Conservation (phyloP, 2,797 vertebrate genomes). For the Sebastiscus tertius region DNA sequence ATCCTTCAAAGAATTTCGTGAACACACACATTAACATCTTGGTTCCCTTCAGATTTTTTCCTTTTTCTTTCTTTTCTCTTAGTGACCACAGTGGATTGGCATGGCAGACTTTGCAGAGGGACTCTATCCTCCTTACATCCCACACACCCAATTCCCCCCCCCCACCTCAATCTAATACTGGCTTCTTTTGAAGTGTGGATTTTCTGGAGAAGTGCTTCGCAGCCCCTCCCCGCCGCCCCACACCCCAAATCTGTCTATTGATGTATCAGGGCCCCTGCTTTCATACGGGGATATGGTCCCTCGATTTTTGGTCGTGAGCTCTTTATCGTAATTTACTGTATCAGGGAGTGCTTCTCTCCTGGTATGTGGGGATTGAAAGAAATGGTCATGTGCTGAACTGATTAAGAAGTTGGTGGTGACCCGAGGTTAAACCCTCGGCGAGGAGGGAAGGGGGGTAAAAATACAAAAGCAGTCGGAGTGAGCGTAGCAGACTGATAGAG, state of each 20-base stretch:
- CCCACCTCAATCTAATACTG: constrained; percentile 52
- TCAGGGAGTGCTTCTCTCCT: constrained; percentile 79
- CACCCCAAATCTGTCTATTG: constrained; percentile 75
- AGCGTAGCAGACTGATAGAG: constrained; percentile 30
- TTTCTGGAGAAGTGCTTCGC: constrained; percentile 74
- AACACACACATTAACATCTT: constrained; percentile 58
- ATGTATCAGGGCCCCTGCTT: constrained; percentile 71
- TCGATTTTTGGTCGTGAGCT: constrained; percentile 72
- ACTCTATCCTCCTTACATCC: constrained; percentile 53
- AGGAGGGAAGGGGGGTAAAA: constrained; percentile 9
- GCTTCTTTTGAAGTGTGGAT: constrained; percentile 79
- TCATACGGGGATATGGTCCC: constrained; percentile 65
- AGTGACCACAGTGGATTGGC: constrained; percentile 68
- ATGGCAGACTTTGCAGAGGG: constrained; percentile 60
- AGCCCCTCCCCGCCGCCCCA: constrained; percentile 25
- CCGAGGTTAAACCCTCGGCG: constrained; percentile 77
- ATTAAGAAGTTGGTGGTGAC: constrained; percentile 79
- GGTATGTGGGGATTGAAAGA: constrained; percentile 78
- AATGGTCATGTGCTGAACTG: constrained; percentile 81
- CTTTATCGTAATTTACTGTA: constrained; percentile 82
- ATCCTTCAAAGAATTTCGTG: constrained; percentile 63
- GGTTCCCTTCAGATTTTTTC: constrained; percentile 30
- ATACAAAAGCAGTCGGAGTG: constrained; percentile 52
- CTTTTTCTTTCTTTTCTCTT: constrained; percentile 43
- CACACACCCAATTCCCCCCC: neutral